These are phyloP conservation scores for Oreamnos americanus DNA, from an alignment of 2,113 vertebrate genomes.

Conservation along the genomic window DNA sequence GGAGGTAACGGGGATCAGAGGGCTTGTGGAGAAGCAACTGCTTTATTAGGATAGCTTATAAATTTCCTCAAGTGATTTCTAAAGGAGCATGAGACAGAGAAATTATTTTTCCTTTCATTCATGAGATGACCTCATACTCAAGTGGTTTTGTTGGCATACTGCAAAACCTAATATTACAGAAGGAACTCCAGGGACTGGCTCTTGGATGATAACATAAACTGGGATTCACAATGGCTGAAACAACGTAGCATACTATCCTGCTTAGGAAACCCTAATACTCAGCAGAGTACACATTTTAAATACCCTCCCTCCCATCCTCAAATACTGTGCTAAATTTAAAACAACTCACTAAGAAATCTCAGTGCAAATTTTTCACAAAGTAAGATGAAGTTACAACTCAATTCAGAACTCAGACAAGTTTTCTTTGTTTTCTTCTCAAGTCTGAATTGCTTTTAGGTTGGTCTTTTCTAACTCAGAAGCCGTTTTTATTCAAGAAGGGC, in stretches of 20 bases:
- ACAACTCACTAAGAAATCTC: conserved; percentile 27
- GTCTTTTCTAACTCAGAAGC: background rate
- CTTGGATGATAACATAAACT: conserved; percentile 21
- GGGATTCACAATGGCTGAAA: conserved; percentile 2
- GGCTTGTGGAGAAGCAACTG: background rate
- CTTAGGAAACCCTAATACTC: background rate
- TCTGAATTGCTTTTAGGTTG: conserved; percentile 20
- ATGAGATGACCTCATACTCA: conserved; percentile 58
- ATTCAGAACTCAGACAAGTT: conserved; percentile 11
- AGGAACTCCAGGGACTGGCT: conserved; percentile 31
- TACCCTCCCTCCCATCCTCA: background rate
- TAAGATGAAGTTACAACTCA: background rate
- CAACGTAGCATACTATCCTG: background rate
- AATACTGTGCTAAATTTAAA: conserved; percentile 18
- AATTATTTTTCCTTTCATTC: conserved; percentile 64
- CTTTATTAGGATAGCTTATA: background rate
- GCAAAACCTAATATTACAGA: conserved; percentile 14
- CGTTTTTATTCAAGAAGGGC: conserved; percentile 46
- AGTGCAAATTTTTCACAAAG: background rate
- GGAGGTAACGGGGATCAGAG: background rate
- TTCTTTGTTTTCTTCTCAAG: conserved; percentile 45
- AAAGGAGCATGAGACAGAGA: conserved; percentile 7
- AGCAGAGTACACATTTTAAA: background rate
- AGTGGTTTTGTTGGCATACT: conserved; percentile 48
- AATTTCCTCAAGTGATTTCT: conserved; percentile 28